Evolutionary conservation across 2,113 vertebrate species (phyloP).

Genomic region (Cettia cetti): DNA sequence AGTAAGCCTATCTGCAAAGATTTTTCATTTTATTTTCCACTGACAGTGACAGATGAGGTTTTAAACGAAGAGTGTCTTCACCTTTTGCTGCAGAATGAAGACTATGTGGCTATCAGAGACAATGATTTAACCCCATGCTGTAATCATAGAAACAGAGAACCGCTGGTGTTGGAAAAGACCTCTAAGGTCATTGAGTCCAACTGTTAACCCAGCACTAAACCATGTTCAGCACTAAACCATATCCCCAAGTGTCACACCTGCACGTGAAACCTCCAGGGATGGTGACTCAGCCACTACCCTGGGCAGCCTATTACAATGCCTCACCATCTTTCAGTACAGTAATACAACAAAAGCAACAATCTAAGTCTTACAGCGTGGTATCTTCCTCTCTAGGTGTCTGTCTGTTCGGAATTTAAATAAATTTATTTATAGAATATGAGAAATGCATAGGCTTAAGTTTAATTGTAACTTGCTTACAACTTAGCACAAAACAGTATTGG

Average conservation of each 20-base stretch:
- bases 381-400: not conserved
- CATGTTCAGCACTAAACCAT: not conserved
- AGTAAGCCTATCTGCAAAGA: not conserved
- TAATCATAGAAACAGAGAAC: not conserved
- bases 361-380: not conserved
- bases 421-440: not conserved
- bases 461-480: not conserved
- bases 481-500: not conserved
- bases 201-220: not conserved
- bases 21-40: not conserved
- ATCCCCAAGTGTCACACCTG: not conserved
- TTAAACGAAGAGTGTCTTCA: not conserved
- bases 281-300: not conserved
- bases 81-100: not conserved
- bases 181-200: rapidly evolving
- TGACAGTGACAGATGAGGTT: not conserved
- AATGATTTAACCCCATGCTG: not conserved
- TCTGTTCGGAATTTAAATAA: not conserved
- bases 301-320: not conserved
- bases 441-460: not conserved
- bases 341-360: not conserved
- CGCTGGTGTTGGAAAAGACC: not conserved
- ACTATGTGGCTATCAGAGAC: not conserved
- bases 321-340: not conserved
- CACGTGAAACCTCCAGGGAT: not conserved